Conservation (phyloP, 2,113 vertebrate genomes). For the Colaptes auratus region DNA sequence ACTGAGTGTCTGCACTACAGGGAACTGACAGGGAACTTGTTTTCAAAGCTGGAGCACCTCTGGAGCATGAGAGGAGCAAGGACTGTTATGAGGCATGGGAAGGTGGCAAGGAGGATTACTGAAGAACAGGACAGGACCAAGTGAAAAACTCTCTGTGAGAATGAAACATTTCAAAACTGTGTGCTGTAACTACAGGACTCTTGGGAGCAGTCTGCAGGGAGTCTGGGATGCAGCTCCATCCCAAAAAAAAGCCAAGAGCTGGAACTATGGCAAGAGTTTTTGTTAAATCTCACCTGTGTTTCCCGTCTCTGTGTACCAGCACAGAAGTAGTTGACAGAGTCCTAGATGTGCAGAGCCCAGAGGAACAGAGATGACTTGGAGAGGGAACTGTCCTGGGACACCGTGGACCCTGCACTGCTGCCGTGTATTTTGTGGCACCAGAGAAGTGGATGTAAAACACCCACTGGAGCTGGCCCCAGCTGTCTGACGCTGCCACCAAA, state of each 20-base stretch:
- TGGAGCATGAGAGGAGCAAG: neutral
- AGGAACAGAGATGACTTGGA: neutral
- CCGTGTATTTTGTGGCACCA: neutral
- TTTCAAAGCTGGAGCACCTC: neutral
- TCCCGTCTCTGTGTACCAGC: neutral
- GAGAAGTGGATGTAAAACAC: neutral
- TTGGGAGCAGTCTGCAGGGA: neutral
- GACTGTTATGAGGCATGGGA: neutral
- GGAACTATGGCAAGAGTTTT: neutral
- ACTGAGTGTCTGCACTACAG: neutral
- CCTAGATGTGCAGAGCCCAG: fast-evolving
- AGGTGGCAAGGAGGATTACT: neutral
- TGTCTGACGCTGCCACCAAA: neutral
- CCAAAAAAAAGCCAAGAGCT: fast-evolving
- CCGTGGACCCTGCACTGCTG: neutral
- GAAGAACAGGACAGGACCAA: neutral
- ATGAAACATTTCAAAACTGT: neutral
- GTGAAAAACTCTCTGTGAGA: neutral
- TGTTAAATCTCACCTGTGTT: neutral
- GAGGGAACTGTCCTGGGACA: neutral
- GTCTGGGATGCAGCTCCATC: neutral
- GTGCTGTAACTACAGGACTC: fast-evolving
- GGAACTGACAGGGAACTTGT: too few relatives aligned
- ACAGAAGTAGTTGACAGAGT: neutral
- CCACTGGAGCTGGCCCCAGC: neutral